A percentile compares a stretch with the other conserved stretches of the same genome.
Evolutionary conservation across 2,888 invertebrate species (phyloP).

Genomic region (Antheraea assamensis): DNA sequence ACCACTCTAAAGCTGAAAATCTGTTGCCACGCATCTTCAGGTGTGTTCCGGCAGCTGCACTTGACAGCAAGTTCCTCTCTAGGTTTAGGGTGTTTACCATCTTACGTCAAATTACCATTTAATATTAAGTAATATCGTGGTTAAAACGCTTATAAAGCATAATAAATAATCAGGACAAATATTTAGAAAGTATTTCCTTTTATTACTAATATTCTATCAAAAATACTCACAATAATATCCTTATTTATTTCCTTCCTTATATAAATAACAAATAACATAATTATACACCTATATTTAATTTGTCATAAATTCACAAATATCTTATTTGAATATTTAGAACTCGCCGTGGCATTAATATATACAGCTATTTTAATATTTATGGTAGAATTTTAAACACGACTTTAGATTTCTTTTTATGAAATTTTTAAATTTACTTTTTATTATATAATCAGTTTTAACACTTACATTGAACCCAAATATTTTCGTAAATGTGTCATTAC

Average conservation of each 20-base stretch:
- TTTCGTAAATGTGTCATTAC: constrained; percentile 47
- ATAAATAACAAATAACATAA: no score
- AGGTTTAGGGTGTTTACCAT: no score
- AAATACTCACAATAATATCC: not conserved
- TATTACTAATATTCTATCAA: not conserved
- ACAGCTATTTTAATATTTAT: not conserved
- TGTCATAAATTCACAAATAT: not conserved
- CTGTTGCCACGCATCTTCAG: no score
- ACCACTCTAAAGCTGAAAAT: no score
- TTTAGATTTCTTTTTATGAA: not conserved
- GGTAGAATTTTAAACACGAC: not conserved
- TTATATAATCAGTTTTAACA: constrained; percentile 3
- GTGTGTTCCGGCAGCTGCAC: no score
- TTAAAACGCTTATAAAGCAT: no score
- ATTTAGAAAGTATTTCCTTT: constrained; percentile 34
- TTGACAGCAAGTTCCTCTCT: no score
- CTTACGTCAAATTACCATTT: no score
- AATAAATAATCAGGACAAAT: not conserved
- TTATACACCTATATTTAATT: no score
- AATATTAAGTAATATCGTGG: no score
- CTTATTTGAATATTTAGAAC: not conserved
- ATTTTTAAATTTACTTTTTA: not conserved
- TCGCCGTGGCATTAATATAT: not conserved
- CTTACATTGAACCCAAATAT: constrained; percentile 15
- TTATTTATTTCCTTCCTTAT: not conserved